Evolutionary conservation across 2,888 invertebrate genomes (phyloP), one percentile per base, ranked within the genome.

Genomic region (Torymus auratus): DNA sequence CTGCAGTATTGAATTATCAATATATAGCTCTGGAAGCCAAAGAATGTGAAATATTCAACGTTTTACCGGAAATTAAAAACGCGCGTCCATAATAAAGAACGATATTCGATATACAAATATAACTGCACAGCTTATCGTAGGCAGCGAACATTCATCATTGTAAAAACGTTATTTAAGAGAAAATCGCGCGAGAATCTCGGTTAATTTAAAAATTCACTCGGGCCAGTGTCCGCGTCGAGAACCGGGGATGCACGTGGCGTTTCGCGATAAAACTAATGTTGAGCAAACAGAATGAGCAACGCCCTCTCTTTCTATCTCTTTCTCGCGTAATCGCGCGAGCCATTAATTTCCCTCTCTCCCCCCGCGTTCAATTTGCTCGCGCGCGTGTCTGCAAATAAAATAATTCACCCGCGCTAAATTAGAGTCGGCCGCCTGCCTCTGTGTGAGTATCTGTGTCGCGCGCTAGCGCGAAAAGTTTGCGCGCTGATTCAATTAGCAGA

Each of bases 311-410:
- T 53, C 75, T 41, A 69, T 23, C 74, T 64, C 75, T 23, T 71
- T 67, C 76, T 62, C 28, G 5, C 28, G 28, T 28, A 28, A 28
- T 28, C 28, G 23, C 10, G 12, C 41, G 41, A 41, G 50, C 50
- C 73, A 74, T 74, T 74, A 65, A 74, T 74, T 74, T 64, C 17
- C 68, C 28, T 55, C n/a, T 64, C 61, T 13, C 15, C 15, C 15
- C 15, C 28, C 12, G 62, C 62, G 52, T n/a, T 50, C 62, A 23
- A 53, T 7, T 61, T 70, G 14, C n/a, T 1, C 11, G 10, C 70
- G 10, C 70, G n/a, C 15, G 14, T 61, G 53, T 13, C 71, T 2
- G 71, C 20, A 62, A 72, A 72, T 72, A 72, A 72, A 74, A 74
- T 58, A 65, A 56, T 55, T 64, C 14, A 62, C 14, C 41, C 52